These are phyloP conservation scores for Armadillidium nasatum DNA, from an alignment of 1,140 invertebrate species.

Conservation along the genomic window DNA sequence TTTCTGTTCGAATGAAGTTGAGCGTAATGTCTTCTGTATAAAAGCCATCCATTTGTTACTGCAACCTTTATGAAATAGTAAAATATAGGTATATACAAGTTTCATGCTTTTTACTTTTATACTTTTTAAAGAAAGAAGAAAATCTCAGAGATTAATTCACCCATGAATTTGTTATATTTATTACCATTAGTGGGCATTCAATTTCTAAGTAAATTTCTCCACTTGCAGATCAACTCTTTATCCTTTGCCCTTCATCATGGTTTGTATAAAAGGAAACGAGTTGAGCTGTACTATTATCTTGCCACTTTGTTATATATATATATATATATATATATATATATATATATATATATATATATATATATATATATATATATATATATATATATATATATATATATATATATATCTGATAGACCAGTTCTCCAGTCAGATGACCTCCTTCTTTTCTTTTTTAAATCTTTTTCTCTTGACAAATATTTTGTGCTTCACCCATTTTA, in stretches of 20 bases:
- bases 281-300: slow-evolving; percentile 1
- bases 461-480: neutral
- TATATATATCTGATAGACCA: too few relatives aligned
- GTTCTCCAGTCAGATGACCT: slow-evolving; percentile 7
- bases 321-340: neutral
- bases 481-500: slow-evolving; percentile 9
- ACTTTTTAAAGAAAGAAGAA: neutral
- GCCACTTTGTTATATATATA: too few relatives aligned
- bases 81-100: neutral
- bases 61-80: neutral
- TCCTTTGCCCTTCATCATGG: neutral
- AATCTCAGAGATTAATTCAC: neutral
- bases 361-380: too few relatives aligned
- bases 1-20: neutral
- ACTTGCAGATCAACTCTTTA: neutral
- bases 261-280: neutral
- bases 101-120: slow-evolving; percentile 4
- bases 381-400: too few relatives aligned
- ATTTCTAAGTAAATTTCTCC: neutral
- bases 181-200: neutral
- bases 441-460: neutral
- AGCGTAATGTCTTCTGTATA: neutral
- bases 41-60: neutral
- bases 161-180: slow-evolving; percentile 19
- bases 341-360: too few relatives aligned